Conservation (phyloP, 2,888 invertebrate species). For the Nudaria mundana region DNA sequence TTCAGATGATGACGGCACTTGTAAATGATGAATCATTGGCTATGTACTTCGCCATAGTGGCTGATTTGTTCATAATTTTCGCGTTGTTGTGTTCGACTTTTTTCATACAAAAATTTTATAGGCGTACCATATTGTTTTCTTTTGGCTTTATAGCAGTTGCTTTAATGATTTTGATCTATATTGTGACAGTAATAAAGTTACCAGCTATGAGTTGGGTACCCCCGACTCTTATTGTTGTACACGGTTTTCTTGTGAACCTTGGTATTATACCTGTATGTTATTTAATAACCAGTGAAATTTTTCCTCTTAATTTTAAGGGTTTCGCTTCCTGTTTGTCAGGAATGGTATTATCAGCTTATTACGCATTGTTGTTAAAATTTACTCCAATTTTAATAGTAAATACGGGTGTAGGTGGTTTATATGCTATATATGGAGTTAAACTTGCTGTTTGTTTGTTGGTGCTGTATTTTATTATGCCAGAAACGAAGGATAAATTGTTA, state of each 20-base stretch:
- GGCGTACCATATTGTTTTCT: constrained; percentile 39
- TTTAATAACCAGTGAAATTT: constrained; percentile 41
- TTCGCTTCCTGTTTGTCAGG: constrained; percentile 35
- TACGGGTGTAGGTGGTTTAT: constrained; percentile 38
- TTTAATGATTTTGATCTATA: constrained; percentile 37
- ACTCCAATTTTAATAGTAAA: constrained; percentile 40
- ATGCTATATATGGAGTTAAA: constrained; percentile 33
- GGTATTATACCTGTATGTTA: constrained; percentile 38
- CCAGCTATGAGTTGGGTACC: constrained; percentile 28
- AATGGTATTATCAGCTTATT: constrained; percentile 36
- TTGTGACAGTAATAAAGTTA: constrained; percentile 31
- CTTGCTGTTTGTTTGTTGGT: constrained; percentile 30
- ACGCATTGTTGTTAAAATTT: constrained; percentile 35
- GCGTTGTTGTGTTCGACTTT: constrained; percentile 34
- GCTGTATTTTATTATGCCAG: constrained; percentile 41
- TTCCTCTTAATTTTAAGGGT: constrained; percentile 46
- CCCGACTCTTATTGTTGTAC: constrained; percentile 35
- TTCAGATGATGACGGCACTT: constrained; percentile 41
- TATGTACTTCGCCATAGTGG: constrained; percentile 39
- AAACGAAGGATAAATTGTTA: constrained; percentile 47
- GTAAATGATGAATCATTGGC: constrained; percentile 34
- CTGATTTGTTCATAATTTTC: constrained; percentile 34
- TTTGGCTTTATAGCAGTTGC: constrained; percentile 30
- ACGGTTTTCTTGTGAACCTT: constrained; percentile 33
- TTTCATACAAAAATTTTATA: constrained; percentile 31